A percentile compares a stretch with the other conserved stretches of the same genome.
Evolutionary conservation across 2,113 vertebrate genomes (phyloP).

Genomic region (Oryzias melastigma): DNA sequence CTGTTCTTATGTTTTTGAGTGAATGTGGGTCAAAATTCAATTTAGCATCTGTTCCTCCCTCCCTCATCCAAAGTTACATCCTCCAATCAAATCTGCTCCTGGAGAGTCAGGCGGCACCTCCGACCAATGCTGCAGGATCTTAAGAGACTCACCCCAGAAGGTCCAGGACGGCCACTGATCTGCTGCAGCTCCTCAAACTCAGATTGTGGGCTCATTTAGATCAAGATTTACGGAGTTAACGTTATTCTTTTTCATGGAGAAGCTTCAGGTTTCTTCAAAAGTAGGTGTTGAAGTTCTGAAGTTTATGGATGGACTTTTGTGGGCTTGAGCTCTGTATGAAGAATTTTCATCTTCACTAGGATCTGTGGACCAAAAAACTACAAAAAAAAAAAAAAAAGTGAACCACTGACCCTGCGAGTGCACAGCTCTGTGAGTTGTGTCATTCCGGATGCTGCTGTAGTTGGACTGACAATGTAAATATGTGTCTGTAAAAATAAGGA

Average conservation of each 20-base stretch:
- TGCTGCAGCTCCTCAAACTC: not conserved
- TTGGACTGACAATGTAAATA: conserved; percentile 60
- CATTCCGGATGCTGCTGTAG: conserved; percentile 66
- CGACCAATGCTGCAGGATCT: no score
- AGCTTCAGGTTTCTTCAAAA: not conserved
- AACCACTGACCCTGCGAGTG: not conserved
- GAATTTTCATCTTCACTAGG: not conserved
- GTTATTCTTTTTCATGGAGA: no score
- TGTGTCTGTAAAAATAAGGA: conserved; percentile 33
- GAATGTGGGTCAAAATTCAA: conserved; percentile 49
- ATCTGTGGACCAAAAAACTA: conserved; percentile 19
- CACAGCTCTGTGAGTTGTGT: conserved; percentile 73
- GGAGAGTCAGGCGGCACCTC: no score
- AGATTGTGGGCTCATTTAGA: no score
- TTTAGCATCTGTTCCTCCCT: conserved; percentile 34
- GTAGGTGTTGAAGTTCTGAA: not conserved
- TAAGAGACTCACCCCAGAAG: no score
- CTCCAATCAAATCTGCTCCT: conserved; percentile 39
- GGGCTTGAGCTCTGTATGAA: conserved; percentile 3
- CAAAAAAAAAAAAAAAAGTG: not conserved
- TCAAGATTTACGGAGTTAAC: no score
- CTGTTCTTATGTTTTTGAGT: conserved; percentile 49
- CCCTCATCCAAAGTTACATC: not conserved
- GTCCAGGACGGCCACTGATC: conserved; percentile 6
- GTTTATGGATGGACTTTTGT: no score